Conservation (phyloP, 2,113 vertebrate genomes). For the Lophius piscatorius region DNA sequence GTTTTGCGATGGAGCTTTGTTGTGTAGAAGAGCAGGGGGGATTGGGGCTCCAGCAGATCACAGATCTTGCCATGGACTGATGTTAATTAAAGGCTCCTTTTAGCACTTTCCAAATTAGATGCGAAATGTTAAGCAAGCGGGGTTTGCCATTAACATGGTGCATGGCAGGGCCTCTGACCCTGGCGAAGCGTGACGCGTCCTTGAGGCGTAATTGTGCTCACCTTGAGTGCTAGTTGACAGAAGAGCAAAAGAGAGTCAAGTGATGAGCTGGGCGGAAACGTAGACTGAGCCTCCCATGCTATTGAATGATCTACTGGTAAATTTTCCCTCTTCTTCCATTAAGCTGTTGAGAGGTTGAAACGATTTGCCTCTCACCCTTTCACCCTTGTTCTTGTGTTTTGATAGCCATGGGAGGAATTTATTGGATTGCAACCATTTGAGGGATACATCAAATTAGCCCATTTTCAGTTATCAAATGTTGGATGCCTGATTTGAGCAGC, state of each 20-base stretch:
- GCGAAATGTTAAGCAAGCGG: slow-evolving; percentile 67
- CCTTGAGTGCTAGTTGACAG: slow-evolving; percentile 42
- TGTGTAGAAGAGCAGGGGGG: slow-evolving; percentile 6
- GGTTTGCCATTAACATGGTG: slow-evolving; percentile 49
- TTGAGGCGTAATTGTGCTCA: slow-evolving; percentile 69
- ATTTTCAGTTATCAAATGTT: slow-evolving; percentile 64
- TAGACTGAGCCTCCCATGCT: slow-evolving; percentile 4
- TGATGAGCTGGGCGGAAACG: slow-evolving; percentile 16
- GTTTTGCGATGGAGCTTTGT: slow-evolving; percentile 9
- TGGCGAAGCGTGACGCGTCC: slow-evolving; percentile 44
- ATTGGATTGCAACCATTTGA: slow-evolving; percentile 61
- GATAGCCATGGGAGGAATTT: slow-evolving; percentile 64
- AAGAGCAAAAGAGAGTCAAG: slow-evolving; percentile 10
- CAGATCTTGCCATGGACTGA: slow-evolving; percentile 43
- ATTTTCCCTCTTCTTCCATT: slow-evolving; percentile 28
- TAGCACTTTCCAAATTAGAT: slow-evolving; percentile 72
- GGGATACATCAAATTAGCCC: slow-evolving; percentile 64
- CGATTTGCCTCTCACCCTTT: slow-evolving; percentile 35
- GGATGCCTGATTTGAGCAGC: slow-evolving; percentile 62
- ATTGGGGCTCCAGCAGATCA: slow-evolving; percentile 22
- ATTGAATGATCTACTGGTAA: slow-evolving; percentile 26
- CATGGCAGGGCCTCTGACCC: slow-evolving; percentile 43
- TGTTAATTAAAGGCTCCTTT: slow-evolving; percentile 72
- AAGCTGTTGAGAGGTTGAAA: slow-evolving; percentile 45
- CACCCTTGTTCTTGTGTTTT: slow-evolving; percentile 28